A percentile compares a stretch with the other conserved stretches of the same genome.
These are phyloP conservation scores for Heliconius himera DNA, from an alignment of 1,140 invertebrate genomes.

Conservation along the genomic window DNA sequence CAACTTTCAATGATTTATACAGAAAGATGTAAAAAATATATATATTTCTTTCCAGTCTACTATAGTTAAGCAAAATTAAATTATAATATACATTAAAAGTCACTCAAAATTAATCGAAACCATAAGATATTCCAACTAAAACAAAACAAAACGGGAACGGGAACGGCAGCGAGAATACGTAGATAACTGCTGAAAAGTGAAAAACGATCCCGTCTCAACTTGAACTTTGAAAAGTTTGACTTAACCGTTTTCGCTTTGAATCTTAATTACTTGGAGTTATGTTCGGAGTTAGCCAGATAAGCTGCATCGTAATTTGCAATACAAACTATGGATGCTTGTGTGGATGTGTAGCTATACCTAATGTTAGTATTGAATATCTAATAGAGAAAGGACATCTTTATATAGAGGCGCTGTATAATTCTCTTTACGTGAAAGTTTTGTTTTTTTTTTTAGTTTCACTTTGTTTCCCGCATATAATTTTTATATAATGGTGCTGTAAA, in stretches of 20 bases:
- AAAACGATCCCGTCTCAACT: conserved; percentile 20
- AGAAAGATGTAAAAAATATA: too few relatives aligned
- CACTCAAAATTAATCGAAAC: neutral
- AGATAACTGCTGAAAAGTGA: conserved; percentile 25
- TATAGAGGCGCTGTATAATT: too few relatives aligned
- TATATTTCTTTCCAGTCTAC: too few relatives aligned
- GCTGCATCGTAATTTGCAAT: conserved; percentile 12
- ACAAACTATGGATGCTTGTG: neutral
- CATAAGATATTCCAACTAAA: neutral
- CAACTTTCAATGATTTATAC: too few relatives aligned
- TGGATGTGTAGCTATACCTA: neutral
- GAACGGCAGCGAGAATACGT: neutral
- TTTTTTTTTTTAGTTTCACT: too few relatives aligned
- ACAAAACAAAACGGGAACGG: neutral
- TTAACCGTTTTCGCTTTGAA: conserved; percentile 21
- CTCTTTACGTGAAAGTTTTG: too few relatives aligned
- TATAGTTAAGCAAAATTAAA: too few relatives aligned
- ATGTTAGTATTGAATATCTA: neutral
- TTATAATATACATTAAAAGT: neutral
- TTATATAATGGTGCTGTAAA: too few relatives aligned
- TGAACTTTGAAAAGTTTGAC: conserved; percentile 15
- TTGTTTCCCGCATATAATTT: too few relatives aligned
- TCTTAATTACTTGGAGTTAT: conserved; percentile 26
- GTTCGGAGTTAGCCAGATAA: conserved; percentile 10
- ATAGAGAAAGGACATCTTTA: too few relatives aligned